phyloP scores from a whole-genome alignment of 2,888 invertebrate species.

The Anoplius nigerrimus region DNA sequence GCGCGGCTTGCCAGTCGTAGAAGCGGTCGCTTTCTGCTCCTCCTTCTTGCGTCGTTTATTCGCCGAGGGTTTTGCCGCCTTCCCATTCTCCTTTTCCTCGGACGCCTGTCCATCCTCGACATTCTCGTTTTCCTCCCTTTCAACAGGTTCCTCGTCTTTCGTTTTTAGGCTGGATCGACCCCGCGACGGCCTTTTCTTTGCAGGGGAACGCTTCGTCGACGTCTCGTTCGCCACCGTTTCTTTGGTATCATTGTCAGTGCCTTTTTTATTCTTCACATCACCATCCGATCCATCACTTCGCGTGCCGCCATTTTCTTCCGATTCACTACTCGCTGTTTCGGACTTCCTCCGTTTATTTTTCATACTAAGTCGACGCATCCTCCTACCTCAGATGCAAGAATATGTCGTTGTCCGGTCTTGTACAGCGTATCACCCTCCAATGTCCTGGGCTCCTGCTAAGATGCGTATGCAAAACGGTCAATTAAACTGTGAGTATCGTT shows the following conservation, averaged over 20 bases:
- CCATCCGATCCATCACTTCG: slow-evolving; percentile 42
- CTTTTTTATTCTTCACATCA: slow-evolving; percentile 43
- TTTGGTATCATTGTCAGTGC: slow-evolving; percentile 58
- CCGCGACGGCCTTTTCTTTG: slow-evolving; percentile 55
- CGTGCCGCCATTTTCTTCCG: slow-evolving; percentile 70
- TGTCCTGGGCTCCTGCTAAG: no score
- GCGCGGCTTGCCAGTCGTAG: slow-evolving; percentile 13
- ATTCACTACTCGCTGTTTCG: slow-evolving; percentile 64
- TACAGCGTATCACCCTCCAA: no score
- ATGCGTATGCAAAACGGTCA: no score
- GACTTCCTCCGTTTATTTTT: slow-evolving; percentile 69
- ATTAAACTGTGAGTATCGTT: no score
- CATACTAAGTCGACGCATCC: slow-evolving; percentile 71
- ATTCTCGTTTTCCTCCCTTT: slow-evolving; percentile 29
- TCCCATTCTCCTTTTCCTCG: slow-evolving; percentile 57
- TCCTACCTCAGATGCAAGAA: slow-evolving; percentile 12
- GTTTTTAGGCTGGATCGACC: slow-evolving; percentile 41
- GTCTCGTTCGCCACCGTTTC: slow-evolving; percentile 61
- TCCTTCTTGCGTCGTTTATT: slow-evolving; percentile 63
- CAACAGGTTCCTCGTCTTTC: slow-evolving; percentile 53
- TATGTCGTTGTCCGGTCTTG: no score
- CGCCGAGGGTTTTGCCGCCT: slow-evolving; percentile 47
- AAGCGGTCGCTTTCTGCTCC: slow-evolving; percentile 45
- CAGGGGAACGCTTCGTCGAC: slow-evolving; percentile 29
- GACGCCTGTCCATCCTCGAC: slow-evolving; percentile 43